phyloP scores from a whole-genome alignment of 1,140 invertebrate species.

The Belonocnema kinseyi region DNA sequence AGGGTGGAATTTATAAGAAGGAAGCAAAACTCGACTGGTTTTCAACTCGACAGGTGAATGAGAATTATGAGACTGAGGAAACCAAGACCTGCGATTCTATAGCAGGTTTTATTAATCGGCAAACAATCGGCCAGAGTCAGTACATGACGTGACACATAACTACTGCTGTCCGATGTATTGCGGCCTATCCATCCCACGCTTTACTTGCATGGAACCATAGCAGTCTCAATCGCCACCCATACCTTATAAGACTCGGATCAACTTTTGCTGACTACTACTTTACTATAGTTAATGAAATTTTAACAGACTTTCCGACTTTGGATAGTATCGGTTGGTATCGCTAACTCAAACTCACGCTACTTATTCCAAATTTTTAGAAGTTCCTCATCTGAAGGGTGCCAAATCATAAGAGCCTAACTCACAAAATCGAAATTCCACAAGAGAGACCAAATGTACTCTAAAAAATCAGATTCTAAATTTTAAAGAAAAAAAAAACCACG shows the following conservation, averaged over 20 bases:
- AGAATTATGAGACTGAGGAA: slow-evolving; percentile 7
- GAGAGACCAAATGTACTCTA: too few species aligned
- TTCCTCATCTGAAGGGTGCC: neutral
- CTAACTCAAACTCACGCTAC: neutral
- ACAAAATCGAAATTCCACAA: too few species aligned
- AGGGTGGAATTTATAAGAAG: neutral
- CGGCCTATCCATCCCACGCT: slow-evolving; percentile 21
- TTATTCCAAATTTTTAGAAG: neutral
- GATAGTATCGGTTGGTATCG: neutral
- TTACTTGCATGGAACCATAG: slow-evolving; percentile 21
- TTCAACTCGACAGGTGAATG: slow-evolving; percentile 23
- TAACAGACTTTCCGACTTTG: slow-evolving; percentile 11
- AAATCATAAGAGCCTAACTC: too few species aligned
- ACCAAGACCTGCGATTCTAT: slow-evolving; percentile 11
- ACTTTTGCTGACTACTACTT: slow-evolving; percentile 12
- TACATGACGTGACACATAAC: slow-evolving; percentile 19
- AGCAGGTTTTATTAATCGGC: slow-evolving; percentile 28
- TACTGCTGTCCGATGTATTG: slow-evolving; percentile 21
- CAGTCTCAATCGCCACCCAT: slow-evolving; percentile 25
- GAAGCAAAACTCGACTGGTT: neutral
- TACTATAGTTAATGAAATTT: slow-evolving; percentile 1
- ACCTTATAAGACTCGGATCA: slow-evolving; percentile 28
- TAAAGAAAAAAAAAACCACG: too few species aligned
- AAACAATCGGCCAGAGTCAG: slow-evolving; percentile 23
- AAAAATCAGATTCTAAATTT: too few species aligned